Evolutionary conservation across 2,113 vertebrate species (phyloP), one percentile per base, ranked within the genome.

Genomic region (Channa maculata): DNA sequence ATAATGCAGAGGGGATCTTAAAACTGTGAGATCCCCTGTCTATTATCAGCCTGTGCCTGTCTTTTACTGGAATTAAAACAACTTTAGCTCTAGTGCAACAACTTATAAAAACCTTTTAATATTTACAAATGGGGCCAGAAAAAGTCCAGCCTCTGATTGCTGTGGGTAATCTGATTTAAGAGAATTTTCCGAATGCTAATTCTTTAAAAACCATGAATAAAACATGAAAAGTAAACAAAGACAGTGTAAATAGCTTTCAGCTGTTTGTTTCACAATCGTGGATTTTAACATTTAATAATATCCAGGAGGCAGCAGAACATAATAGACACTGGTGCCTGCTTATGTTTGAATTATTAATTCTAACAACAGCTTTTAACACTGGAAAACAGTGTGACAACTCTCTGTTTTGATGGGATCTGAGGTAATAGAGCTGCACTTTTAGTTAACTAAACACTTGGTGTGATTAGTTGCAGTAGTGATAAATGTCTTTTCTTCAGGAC

Each of bases 211-310:
- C 9, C 46, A 85, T 87, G 63, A 87, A 82, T 85, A 49, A 86
- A 80, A 73, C 45, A 88, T 82, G 65, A 64, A 66, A 71, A 51
- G 55, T 75, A 89, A 85, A 84, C 65, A 77, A 74, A 77, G 48
- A 38, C 13, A 11, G 48, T 54, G 58, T 37, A 77, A 88, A 83
- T 77, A 71, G 55, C 88, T 74, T 38, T 63, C 0, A 54, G 82
- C 79, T 74, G 24, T 84, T 82, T 88, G 80, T 81, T 65, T 70
- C 55, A 72, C 45, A 45, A 71, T 49, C 49, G 39, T 57, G 62
- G 24, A 50, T 63, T 82, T 76, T 75, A 83, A 80, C 73, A 77
- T 77, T 82, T 84, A 48, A 79, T 71, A 52, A 71, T 66, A 75
- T 80, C 79, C 79, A 77, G 57, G 52, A 69, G 74, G 65, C 66